Conservation (phyloP, 2,113 vertebrate genomes). For the Meleagris gallopavo region DNA sequence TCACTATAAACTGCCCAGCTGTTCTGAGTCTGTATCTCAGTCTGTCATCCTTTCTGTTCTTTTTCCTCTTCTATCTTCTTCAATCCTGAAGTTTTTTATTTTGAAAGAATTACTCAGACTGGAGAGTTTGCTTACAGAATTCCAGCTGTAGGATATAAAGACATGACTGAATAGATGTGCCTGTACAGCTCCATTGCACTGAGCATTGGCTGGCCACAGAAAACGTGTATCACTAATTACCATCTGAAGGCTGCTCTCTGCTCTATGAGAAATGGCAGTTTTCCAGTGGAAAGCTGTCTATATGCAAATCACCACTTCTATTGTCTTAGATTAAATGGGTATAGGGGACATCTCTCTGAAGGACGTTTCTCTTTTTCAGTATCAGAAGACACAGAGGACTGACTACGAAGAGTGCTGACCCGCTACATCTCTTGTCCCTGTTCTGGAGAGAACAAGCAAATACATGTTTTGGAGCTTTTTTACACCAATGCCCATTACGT, state of each 20-base stretch:
- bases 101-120: background rate
- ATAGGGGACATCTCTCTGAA: background rate
- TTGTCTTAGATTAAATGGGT: background rate
- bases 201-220: background rate
- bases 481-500: background rate
- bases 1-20: background rate
- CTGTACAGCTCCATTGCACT: fast-evolving
- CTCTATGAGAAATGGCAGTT: background rate
- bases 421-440: background rate
- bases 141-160: background rate
- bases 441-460: background rate
- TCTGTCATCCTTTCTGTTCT: constrained; percentile 1
- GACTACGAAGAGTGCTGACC: background rate
- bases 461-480: background rate
- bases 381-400: background rate
- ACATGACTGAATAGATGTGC: background rate
- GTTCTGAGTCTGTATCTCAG: constrained; percentile 4
- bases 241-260: background rate
- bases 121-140: background rate
- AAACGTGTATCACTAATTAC: background rate
- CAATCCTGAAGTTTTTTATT: background rate
- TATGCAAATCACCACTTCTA: constrained; percentile 16
- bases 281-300: constrained; percentile 12
- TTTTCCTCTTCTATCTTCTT: constrained; percentile 1
- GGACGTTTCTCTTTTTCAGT: background rate